Conservation (phyloP, 1,140 invertebrate species). For the Phocides pigmalion region DNA sequence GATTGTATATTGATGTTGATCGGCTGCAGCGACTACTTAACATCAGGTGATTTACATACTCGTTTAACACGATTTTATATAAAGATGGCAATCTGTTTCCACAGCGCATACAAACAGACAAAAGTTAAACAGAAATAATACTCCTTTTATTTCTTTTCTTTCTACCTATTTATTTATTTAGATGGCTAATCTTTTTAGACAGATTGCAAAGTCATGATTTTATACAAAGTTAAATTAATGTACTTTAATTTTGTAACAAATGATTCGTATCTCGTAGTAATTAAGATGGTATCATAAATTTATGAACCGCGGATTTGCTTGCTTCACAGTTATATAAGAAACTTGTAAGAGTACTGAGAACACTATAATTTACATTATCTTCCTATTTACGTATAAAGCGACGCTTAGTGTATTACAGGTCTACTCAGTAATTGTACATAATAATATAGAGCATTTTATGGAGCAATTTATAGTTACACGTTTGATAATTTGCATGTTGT, state of each 20-base stretch:
- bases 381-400: constrained; percentile 28
- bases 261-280: constrained; percentile 14
- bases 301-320: constrained; percentile 25
- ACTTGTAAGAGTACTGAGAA: constrained; percentile 5
- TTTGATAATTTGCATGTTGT: constrained; percentile 16
- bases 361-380: constrained; percentile 13
- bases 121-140: no score
- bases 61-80: no score
- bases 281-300: constrained; percentile 26
- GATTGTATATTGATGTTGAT: no score
- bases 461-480: constrained; percentile 12
- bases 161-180: no score
- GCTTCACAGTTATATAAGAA: constrained; percentile 25
- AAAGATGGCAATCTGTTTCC: no score
- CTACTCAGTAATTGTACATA: constrained; percentile 12
- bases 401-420: constrained; percentile 15
- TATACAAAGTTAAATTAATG: no score
- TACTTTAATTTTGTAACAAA: not conserved
- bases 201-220: no score
- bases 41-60: no score
- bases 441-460: constrained; percentile 25
- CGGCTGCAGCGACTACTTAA: no score
- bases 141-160: no score
- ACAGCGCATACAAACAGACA: no score
- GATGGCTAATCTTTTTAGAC: no score